Base-by-base conservation (phyloP, 2,113 vertebrate species). In the Eurystomus gularis region DNA sequence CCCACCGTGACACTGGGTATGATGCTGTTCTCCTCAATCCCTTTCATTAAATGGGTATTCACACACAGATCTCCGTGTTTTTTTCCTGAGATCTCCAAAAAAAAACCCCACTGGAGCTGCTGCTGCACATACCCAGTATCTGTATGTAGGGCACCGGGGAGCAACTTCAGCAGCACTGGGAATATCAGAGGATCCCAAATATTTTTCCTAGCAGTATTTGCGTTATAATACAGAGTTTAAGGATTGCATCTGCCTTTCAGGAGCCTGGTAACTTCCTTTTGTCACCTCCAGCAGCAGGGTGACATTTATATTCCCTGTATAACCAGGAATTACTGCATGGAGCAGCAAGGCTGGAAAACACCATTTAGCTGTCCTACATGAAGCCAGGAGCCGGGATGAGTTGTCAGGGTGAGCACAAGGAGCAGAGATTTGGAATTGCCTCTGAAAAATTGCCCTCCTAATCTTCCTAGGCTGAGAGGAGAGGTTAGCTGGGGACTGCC, bases 81-180 rank as follows among this genome's bases (percentile, higher is more conserved):
- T n/a, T n/a, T 29, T 8, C 37, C 37, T 11, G 72, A 68, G 17
- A 69, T 14, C 20, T 19, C 33, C 5, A 37, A 33, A 52, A n/a
- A 31, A 35, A 35, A 42, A 11, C 42, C 42, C 5, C 37, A 8
- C 11, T 28, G 23, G 52, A 51, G 52, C 69, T 58, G 66, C 58
- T 64, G 4, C 42, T 48, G 51, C 14, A 1, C n/a, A 1, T 31
- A 31, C 52, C 31, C 14, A 3, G 2, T 8, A 5, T 9, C 57
- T 40, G 0, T 28, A 5, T 13, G 8, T 8, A 52, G 29, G n/a
- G 72, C 72, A 16, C 35, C 14, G 31, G 14, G 31, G 33, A 35
- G 44, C 42, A 37, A 20, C 42, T 73, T 51, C 52, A 75, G 52
- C 60, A 66, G 37, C 26, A 5, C 6, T 51, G 31, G 35, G 60